These are phyloP conservation scores for Heteractis magnifica DNA, from an alignment of 92 coral and sea anemone species.

Conservation along the genomic window DNA sequence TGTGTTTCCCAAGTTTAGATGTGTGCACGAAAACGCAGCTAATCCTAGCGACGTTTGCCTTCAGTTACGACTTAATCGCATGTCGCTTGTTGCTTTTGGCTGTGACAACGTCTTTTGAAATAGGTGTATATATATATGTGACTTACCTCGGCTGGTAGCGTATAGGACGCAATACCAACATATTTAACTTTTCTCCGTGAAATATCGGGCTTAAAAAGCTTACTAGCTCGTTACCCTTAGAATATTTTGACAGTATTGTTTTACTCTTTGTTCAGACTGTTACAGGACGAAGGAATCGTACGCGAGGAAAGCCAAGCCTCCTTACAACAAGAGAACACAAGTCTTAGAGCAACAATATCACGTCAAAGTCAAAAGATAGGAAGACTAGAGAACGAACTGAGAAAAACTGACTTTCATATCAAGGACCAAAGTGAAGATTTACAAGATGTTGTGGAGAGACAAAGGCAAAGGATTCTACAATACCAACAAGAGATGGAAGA, in stretches of 20 bases:
- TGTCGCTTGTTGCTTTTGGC: too few species aligned
- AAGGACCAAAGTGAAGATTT: constrained; percentile 63
- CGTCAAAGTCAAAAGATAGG: constrained; percentile 99
- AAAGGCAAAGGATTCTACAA: constrained; percentile 78
- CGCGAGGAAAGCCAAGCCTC: constrained; percentile 79
- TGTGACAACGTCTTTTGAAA: too few species aligned
- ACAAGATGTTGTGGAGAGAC: constrained; percentile 71
- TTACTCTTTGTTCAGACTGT: constrained; percentile 51
- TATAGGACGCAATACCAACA: too few species aligned
- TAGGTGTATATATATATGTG: too few species aligned
- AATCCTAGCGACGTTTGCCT: too few species aligned
- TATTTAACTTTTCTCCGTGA: too few species aligned
- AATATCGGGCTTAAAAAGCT: too few species aligned
- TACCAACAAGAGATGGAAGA: constrained; percentile 94
- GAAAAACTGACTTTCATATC: constrained; percentile 54
- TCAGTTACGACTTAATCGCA: too few species aligned
- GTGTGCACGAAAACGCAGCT: too few species aligned
- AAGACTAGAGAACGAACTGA: constrained; percentile 79
- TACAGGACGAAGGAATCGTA: constrained; percentile 85
- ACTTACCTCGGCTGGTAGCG: too few species aligned
- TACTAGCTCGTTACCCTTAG: too few species aligned
- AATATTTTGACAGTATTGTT: background rate
- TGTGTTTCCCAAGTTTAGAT: too few species aligned
- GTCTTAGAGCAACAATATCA: constrained; percentile 86
- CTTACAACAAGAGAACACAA: constrained; percentile 82